These are phyloP conservation scores for Zele albiditarsus DNA, from an alignment of 2,888 invertebrate species.

Conservation along the genomic window DNA sequence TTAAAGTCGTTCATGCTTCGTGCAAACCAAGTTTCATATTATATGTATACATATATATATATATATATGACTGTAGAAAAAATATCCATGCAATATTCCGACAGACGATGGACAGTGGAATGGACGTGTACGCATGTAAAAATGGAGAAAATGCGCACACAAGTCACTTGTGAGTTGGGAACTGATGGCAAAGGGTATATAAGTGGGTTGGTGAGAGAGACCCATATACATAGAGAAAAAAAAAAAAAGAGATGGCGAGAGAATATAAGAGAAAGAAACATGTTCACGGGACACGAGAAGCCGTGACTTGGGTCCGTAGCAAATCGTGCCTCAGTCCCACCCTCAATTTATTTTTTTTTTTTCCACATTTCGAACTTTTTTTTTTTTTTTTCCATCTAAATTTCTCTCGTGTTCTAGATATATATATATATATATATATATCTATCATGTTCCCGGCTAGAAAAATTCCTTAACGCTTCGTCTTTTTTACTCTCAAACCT, in stretches of 20 bases:
- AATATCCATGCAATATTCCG: conserved; percentile 35
- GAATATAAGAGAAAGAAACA: conserved; percentile 31
- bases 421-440: conserved; percentile 50
- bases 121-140: conserved; percentile 35
- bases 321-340: conserved; percentile 60
- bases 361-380: conserved; percentile 44
- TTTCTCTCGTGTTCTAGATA: background rate
- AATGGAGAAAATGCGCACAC: conserved; percentile 24
- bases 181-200: background rate
- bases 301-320: conserved; percentile 60
- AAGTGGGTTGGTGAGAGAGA: background rate
- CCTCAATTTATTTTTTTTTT: conserved; percentile 48
- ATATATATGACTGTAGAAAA: background rate
- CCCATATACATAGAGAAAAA: background rate
- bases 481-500: conserved; percentile 45
- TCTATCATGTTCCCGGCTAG: conserved; percentile 58
- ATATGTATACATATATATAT: conserved; percentile 6
- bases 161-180: conserved; percentile 25
- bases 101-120: conserved; percentile 37
- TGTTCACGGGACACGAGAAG: conserved; percentile 49
- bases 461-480: conserved; percentile 53
- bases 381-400: background rate
- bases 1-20: conserved; percentile 17
- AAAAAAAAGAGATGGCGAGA: conserved; percentile 18
- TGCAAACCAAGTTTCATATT: conserved; percentile 5